Conservation (phyloP, 2,797 vertebrate species). For the Gymnodraco acuticeps region DNA sequence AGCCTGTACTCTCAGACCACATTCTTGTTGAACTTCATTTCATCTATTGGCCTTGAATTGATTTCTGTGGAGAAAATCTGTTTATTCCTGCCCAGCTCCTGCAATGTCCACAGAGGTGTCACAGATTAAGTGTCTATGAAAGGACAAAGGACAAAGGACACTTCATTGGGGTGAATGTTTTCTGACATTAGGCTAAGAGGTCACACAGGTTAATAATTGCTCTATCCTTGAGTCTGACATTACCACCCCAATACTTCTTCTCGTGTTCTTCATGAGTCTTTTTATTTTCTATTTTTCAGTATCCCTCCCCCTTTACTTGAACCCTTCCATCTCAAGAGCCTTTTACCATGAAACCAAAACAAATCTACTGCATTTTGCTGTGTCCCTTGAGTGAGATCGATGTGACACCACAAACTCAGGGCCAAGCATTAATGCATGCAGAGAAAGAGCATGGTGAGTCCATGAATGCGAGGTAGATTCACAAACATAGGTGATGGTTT, state of each 20-base stretch:
- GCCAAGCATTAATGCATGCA: conserved; percentile 27
- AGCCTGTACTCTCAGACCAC: background rate
- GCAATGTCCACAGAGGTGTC: background rate
- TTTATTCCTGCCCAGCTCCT: background rate
- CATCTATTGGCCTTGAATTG: background rate
- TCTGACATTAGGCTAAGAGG: conserved; percentile 7
- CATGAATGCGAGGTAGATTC: conserved; percentile 34
- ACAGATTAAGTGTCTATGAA: background rate
- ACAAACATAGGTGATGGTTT: conserved; percentile 41
- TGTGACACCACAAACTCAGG: conserved; percentile 24
- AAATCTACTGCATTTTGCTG: conserved; percentile 40
- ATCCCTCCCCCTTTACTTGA: conserved; percentile 5
- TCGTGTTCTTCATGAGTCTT: background rate
- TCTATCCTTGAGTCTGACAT: conserved; percentile 9
- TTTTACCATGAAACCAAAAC: conserved; percentile 45
- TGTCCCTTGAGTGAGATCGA: conserved; percentile 44
- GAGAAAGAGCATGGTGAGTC: conserved; percentile 23
- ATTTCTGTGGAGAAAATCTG: background rate
- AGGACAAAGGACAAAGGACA: conserved; percentile 1
- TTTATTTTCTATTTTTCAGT: background rate
- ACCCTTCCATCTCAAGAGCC: conserved; percentile 28
- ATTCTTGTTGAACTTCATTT: background rate
- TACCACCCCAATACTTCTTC: conserved; percentile 15
- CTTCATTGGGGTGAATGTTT: background rate
- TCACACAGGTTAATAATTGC: conserved; percentile 7